Conservation (phyloP, 1,140 invertebrate species). For the Atta texana region DNA sequence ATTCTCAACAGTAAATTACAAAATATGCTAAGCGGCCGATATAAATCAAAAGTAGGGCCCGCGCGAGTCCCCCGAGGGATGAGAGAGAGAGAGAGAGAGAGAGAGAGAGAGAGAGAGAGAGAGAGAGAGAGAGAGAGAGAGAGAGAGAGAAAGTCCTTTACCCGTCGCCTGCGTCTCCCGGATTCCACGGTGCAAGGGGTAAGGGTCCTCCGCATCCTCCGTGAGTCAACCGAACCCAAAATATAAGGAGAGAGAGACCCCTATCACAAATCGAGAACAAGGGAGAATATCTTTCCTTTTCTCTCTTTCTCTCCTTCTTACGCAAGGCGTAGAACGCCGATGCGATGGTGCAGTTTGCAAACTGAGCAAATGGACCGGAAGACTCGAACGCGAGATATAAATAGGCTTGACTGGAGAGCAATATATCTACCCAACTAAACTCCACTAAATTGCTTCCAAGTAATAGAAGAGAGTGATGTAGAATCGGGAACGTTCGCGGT, state of each 20-base stretch:
- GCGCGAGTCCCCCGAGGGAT: constrained; percentile 56
- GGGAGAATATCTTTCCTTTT: constrained; percentile 63
- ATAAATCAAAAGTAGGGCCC: constrained; percentile 85
- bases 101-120: neutral
- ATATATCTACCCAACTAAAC: constrained; percentile 64
- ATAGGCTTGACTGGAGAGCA: constrained; percentile 62
- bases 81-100: neutral
- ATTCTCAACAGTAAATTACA: constrained; percentile 85
- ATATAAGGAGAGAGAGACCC: constrained; percentile 71
- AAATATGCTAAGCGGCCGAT: constrained; percentile 86
- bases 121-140: neutral
- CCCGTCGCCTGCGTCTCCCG: constrained; percentile 48
- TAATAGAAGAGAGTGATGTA: constrained; percentile 41
- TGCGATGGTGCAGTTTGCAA: constrained; percentile 82
- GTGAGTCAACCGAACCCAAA: constrained; percentile 66
- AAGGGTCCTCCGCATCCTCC: constrained; percentile 50
- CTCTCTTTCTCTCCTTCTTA: constrained; percentile 21
- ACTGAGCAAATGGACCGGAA: constrained; percentile 85
- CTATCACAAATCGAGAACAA: constrained; percentile 72
- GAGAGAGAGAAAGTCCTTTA: neutral
- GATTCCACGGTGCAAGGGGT: constrained; percentile 35
- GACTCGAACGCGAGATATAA: constrained; percentile 64
- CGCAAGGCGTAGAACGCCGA: constrained; percentile 32
- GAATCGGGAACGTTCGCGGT: constrained; percentile 51
- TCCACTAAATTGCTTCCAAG: constrained; percentile 56